Percentiles rank a stretch among this genome's conserved stretches.
Evolutionary conservation across 2,888 invertebrate species (phyloP).

Genomic region (Xanthia icteritia): DNA sequence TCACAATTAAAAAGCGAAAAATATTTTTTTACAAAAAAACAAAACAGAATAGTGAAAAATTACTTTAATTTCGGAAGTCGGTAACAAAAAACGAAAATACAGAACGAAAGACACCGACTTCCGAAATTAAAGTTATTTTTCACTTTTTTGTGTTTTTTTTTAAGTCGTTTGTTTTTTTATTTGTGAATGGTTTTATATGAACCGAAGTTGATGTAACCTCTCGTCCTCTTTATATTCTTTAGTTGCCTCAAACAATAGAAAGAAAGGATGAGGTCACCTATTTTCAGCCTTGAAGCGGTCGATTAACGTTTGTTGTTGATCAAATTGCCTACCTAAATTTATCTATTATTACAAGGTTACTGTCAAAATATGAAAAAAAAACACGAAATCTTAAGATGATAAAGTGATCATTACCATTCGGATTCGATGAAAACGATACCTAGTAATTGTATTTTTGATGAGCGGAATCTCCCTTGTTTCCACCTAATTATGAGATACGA

Average conservation of each 20-base stretch:
- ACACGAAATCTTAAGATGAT: neutral
- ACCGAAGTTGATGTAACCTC: conserved; percentile 18
- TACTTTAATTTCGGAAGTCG: no score
- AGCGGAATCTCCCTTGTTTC: conserved; percentile 10
- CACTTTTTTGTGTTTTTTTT: no score
- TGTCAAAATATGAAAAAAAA: neutral
- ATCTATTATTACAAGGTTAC: neutral
- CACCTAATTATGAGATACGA: conserved; percentile 29
- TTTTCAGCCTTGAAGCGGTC: conserved; percentile 7
- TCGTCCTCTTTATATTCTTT: conserved; percentile 27
- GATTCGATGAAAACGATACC: conserved; percentile 9
- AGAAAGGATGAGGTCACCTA: conserved; percentile 16
- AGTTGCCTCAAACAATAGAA: conserved; percentile 16
- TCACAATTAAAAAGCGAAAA: no score
- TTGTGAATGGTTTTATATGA: no score
- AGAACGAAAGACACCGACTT: no score
- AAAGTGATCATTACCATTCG: conserved; percentile 1
- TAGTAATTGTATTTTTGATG: conserved; percentile 29
- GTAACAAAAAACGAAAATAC: no score
- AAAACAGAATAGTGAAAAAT: no score
- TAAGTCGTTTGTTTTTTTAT: no score
- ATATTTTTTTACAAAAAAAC: no score
- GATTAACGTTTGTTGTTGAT: conserved; percentile 10
- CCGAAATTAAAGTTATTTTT: no score
- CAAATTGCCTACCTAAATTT: neutral